Conservation (phyloP, 1,140 invertebrate species). For the Lordiphosa mommai region DNA sequence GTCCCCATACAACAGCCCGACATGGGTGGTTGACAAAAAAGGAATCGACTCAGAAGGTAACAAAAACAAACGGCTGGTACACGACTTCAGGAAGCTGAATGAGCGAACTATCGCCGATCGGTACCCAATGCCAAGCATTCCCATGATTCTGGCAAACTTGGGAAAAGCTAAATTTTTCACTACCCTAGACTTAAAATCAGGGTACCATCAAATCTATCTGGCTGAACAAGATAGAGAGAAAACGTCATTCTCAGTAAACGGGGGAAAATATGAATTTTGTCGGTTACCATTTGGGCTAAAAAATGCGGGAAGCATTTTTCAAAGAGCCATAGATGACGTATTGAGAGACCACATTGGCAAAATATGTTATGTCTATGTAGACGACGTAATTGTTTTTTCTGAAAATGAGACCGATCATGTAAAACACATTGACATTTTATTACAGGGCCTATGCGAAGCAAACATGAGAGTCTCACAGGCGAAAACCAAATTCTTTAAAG, state of each 20-base stretch:
- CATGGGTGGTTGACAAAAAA: too few relatives aligned
- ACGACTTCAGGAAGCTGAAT: too few relatives aligned
- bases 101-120: too few relatives aligned
- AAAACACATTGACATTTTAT: constrained; percentile 13
- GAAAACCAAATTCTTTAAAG: constrained; percentile 4
- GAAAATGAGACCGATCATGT: constrained; percentile 11
- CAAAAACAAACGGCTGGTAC: too few relatives aligned
- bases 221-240: neutral
- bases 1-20: too few relatives aligned
- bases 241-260: neutral
- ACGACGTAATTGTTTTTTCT: constrained; percentile 17
- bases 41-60: too few relatives aligned
- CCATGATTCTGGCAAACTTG: too few relatives aligned
- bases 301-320: neutral
- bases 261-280: neutral
- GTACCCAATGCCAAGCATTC: too few relatives aligned
- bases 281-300: neutral
- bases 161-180: neutral
- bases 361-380: constrained; percentile 28
- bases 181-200: neutral
- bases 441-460: constrained; percentile 1
- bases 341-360: constrained; percentile 24
- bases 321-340: constrained; percentile 17
- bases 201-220: constrained; percentile 1
- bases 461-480: neutral